Conservation (phyloP, 2,797 vertebrate genomes). For the Pelodytes ibericus region DNA sequence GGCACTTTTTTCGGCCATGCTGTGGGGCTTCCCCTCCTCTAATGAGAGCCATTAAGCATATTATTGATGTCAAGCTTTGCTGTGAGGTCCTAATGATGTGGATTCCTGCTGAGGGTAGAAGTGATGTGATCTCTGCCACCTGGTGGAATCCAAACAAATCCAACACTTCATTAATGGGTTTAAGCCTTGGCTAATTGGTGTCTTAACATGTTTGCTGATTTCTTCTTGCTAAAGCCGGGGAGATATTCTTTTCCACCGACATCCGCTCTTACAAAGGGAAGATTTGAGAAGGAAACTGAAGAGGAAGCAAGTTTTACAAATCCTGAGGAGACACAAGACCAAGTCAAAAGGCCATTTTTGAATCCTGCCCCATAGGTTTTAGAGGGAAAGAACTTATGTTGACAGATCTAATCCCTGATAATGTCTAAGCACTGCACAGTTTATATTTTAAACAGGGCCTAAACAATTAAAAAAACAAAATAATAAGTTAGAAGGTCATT, state of each 20-base stretch:
- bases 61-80: constrained; percentile 66
- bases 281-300: constrained; percentile 5
- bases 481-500: too few relatives aligned
- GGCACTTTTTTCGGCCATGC: constrained; percentile 19
- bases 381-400: too few relatives aligned
- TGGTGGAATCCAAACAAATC: constrained; percentile 60
- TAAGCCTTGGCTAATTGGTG: constrained; percentile 68
- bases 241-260: constrained; percentile 51
- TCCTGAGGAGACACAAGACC: not conserved
- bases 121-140: constrained; percentile 61
- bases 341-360: not conserved
- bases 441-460: too few relatives aligned
- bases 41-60: constrained; percentile 68
- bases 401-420: too few relatives aligned
- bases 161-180: constrained; percentile 63
- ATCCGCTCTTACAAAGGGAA: constrained; percentile 31
- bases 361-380: not conserved
- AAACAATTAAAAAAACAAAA: too few relatives aligned
- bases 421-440: too few relatives aligned
- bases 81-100: constrained; percentile 66
- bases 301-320: not conserved
- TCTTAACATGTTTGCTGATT: constrained; percentile 64
- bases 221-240: constrained; percentile 6
- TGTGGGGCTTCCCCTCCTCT: constrained; percentile 48
- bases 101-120: constrained; percentile 59